Conservation (phyloP, 1,140 invertebrate species). For the Vanessa tameamea region DNA sequence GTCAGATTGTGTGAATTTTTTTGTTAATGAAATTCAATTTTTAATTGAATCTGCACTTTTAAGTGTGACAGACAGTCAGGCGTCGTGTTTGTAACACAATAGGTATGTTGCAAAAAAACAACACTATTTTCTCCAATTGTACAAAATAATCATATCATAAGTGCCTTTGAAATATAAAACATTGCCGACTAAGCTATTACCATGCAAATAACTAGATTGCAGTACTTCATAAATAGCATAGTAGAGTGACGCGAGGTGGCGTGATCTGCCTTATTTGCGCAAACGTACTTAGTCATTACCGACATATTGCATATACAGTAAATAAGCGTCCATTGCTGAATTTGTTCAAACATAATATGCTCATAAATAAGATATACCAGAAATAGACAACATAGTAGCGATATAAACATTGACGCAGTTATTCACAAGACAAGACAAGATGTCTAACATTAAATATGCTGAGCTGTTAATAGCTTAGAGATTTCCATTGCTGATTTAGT, state of each 20-base stretch:
- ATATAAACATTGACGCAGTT: conserved; percentile 12
- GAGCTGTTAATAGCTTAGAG: neutral
- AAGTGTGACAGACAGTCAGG: conserved; percentile 16
- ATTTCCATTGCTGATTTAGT: conserved; percentile 17
- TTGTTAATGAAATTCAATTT: conserved; percentile 8
- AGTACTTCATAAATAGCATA: conserved; percentile 3
- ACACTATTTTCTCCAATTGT: conserved; percentile 12
- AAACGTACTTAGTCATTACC: conserved; percentile 13
- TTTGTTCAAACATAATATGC: neutral
- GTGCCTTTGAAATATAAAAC: conserved; percentile 17
- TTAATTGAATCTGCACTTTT: neutral
- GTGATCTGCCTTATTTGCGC: conserved; percentile 22
- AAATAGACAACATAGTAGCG: conserved; percentile 6
- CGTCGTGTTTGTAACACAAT: conserved; percentile 18
- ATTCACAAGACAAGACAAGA: neutral
- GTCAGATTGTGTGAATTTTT: conserved; percentile 2
- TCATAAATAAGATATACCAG: neutral
- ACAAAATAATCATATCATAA: conserved; percentile 7
- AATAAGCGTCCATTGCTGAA: conserved; percentile 15
- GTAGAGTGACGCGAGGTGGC: conserved; percentile 31
- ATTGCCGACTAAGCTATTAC: conserved; percentile 8
- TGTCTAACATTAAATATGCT: conserved; percentile 13
- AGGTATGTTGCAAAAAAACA: neutral
- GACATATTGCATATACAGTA: conserved; percentile 5
- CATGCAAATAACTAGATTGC: conserved; percentile 19